phyloP scores from a whole-genome alignment of 2,888 invertebrate genomes.

The Abrostola triplasia region DNA sequence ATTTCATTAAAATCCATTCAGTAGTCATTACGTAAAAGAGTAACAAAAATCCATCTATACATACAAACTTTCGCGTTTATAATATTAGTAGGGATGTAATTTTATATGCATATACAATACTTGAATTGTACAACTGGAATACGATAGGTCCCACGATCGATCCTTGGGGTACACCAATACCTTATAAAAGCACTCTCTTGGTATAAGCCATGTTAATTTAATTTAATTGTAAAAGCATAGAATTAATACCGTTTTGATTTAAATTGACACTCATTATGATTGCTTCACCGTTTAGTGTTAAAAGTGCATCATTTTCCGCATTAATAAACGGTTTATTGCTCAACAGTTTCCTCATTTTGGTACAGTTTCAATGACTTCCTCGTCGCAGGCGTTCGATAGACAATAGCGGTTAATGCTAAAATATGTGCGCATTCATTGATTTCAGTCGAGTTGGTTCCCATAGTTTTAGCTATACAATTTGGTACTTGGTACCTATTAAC shows the following conservation, averaged over 20 bases:
- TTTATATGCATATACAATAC: too few species aligned
- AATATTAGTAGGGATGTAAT: too few species aligned
- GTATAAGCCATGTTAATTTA: neutral
- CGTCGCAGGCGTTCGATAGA: slow-evolving; percentile 17
- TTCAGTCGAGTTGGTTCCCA: slow-evolving; percentile 25
- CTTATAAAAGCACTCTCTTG: neutral
- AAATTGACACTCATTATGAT: neutral
- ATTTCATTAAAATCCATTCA: too few species aligned
- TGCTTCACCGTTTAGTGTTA: slow-evolving; percentile 3
- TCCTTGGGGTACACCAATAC: neutral
- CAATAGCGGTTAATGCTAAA: slow-evolving; percentile 37
- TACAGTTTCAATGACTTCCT: slow-evolving; percentile 31
- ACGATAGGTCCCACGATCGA: neutral
- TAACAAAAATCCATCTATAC: too few species aligned
- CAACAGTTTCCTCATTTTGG: slow-evolving; percentile 33
- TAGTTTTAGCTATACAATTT: slow-evolving; percentile 17
- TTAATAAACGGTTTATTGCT: slow-evolving; percentile 12
- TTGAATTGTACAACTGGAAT: too few species aligned
- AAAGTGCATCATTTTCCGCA: slow-evolving; percentile 21
- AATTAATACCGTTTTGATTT: slow-evolving; percentile 1
- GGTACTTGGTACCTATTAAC: slow-evolving; percentile 5
- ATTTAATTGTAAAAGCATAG: neutral
- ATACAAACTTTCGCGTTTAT: too few species aligned
- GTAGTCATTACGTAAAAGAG: too few species aligned
- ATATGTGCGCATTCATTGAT: slow-evolving; percentile 34